Evolutionary conservation across 2,888 invertebrate species (phyloP).

Genomic region (Monochamus alternatus): DNA sequence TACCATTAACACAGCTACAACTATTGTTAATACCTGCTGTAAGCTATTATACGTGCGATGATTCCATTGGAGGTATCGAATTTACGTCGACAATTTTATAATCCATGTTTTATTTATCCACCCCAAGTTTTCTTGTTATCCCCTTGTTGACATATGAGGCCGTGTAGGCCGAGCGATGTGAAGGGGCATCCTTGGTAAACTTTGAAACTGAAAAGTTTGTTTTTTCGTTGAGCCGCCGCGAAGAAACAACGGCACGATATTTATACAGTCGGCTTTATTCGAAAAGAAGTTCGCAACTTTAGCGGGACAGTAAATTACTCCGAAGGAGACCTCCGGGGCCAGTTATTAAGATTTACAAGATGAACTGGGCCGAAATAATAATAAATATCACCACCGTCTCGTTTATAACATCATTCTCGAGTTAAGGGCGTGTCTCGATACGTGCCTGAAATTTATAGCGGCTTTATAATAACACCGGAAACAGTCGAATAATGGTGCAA

Average conservation of each 20-base stretch:
- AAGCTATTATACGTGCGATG: no score
- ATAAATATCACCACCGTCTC: background rate
- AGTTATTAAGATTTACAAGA: constrained; percentile 41
- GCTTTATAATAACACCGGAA: no score
- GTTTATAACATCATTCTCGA: background rate
- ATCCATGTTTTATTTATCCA: background rate
- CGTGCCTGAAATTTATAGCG: no score
- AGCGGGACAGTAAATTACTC: constrained; percentile 40
- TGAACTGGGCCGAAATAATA: constrained; percentile 32
- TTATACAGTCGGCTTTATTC: constrained; percentile 32
- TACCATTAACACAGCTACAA: no score
- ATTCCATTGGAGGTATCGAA: no score
- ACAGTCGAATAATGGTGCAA: no score
- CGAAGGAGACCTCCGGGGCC: constrained; percentile 38
- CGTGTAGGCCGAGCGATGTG: background rate
- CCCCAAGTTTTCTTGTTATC: background rate
- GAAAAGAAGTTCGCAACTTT: constrained; percentile 33
- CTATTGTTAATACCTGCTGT: no score
- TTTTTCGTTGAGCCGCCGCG: constrained; percentile 20
- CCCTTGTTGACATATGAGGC: background rate
- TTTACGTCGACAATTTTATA: background rate
- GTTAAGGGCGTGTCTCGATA: background rate
- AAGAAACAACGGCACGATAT: constrained; percentile 36
- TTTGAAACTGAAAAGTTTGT: constrained; percentile 22
- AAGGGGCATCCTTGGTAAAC: constrained; percentile 11